These are phyloP conservation scores for Microcebus lehilahytsara DNA, from an alignment of 2,113 vertebrate genomes.

Conservation along the genomic window DNA sequence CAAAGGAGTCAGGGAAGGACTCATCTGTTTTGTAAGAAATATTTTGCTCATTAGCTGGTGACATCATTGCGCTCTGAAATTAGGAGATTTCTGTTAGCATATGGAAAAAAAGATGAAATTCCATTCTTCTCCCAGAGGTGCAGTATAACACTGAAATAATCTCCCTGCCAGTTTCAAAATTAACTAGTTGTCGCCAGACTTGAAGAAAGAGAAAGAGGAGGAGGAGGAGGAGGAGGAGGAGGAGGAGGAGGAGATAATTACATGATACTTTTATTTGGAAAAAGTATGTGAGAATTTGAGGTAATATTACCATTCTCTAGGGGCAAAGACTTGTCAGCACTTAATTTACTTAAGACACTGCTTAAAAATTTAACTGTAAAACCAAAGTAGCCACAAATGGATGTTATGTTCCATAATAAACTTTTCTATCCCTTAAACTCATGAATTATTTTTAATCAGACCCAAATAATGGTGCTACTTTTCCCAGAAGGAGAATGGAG, in stretches of 20 bases:
- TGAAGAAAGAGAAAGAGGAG: neutral
- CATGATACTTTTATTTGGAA: conserved; percentile 51
- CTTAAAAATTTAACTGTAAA: conserved; percentile 40
- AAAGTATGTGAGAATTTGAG: conserved; percentile 58
- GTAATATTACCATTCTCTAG: conserved; percentile 16
- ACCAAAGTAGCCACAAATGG: neutral
- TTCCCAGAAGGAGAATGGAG: neutral
- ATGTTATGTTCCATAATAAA: neutral
- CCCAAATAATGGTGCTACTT: neutral
- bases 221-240: neutral
- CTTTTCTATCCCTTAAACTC: neutral
- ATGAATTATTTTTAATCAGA: neutral
- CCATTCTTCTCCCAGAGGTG: conserved; percentile 80
- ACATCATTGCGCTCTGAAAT: conserved; percentile 81
- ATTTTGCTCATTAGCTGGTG: conserved; percentile 80
- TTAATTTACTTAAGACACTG: conserved; percentile 57
- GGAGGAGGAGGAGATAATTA: conserved; percentile 27
- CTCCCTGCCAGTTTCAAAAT: conserved; percentile 77
- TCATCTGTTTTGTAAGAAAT: conserved; percentile 76
- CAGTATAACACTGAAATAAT: conserved; percentile 79
- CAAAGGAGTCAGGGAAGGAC: conserved; percentile 49
- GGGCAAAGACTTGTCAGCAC: conserved; percentile 52
- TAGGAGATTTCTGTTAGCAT: conserved; percentile 80
- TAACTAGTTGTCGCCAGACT: conserved; percentile 79
- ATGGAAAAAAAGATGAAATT: conserved; percentile 74